Percentiles rank a stretch among this genome's conserved stretches.
Conservation (phyloP, 1,140 invertebrate species). For the Drosophila parabipectinata region DNA sequence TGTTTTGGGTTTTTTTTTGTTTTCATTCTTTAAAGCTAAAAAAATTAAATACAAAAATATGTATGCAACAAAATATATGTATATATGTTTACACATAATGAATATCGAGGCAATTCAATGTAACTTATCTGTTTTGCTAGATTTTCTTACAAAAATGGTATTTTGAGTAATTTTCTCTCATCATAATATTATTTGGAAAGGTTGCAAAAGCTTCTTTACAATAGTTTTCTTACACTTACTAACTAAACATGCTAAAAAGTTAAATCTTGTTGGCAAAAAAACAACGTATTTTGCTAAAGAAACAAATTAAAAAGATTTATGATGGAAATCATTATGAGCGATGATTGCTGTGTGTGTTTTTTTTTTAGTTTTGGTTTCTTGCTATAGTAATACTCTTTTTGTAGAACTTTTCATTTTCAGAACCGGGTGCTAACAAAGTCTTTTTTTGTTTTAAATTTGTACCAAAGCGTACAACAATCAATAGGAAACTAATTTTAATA, state of each 20-base stretch:
- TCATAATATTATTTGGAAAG: conserved; percentile 17
- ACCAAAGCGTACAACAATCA: conserved; percentile 52
- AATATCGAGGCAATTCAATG: conserved; percentile 60
- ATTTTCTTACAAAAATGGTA: conserved; percentile 55
- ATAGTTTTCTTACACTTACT: conserved; percentile 41
- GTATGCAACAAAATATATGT: conserved; percentile 47
- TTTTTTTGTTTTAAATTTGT: conserved; percentile 37
- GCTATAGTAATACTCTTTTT: conserved; percentile 66
- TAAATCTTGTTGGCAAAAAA: conserved; percentile 31
- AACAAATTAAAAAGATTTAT: conserved; percentile 22
- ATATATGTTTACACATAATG: conserved; percentile 40
- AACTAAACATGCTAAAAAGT: conserved; percentile 75
- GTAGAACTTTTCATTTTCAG: conserved; percentile 32
- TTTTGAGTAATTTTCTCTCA: conserved; percentile 61
- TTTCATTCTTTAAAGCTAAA: conserved; percentile 44
- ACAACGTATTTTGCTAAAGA: conserved; percentile 14
- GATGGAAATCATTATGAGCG: background rate
- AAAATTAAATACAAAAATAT: conserved; percentile 63
- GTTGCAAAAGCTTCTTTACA: conserved; percentile 53
- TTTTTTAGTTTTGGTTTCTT: conserved; percentile 47
- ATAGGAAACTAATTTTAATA: conserved; percentile 35
- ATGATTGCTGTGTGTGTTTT: conserved; percentile 12
- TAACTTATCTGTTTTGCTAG: conserved; percentile 29
- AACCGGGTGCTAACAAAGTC: conserved; percentile 21
- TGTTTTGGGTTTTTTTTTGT: conserved; percentile 3